Conservation (phyloP, 2,113 vertebrate species). For the Macrotus californicus region DNA sequence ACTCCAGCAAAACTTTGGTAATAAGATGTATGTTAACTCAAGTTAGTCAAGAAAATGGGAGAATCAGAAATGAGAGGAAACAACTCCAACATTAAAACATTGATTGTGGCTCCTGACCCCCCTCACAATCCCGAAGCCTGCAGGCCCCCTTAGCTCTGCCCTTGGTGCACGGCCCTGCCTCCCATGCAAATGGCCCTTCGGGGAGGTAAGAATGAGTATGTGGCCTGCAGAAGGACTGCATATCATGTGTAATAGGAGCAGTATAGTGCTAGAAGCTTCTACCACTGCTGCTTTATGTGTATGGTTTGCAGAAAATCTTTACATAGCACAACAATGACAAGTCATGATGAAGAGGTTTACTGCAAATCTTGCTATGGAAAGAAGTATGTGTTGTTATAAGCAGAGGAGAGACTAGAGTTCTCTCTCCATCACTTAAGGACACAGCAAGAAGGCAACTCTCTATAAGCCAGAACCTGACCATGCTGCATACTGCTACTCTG, state of each 20-base stretch:
- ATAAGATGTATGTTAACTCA: neutral
- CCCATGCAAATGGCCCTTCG: neutral
- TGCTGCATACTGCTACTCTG: too few relatives aligned
- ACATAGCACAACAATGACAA: slow-evolving; percentile 92
- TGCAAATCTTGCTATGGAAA: slow-evolving; percentile 94
- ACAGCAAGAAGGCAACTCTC: too few relatives aligned
- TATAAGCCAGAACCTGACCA: too few relatives aligned
- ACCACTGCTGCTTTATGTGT: neutral
- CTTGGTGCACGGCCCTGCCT: neutral
- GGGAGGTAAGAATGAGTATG: neutral
- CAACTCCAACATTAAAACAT: slow-evolving; percentile 12
- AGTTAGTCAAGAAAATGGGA: slow-evolving; percentile 10
- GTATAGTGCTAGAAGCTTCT: neutral
- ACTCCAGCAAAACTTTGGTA: neutral
- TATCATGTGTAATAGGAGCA: neutral
- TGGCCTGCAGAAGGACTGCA: neutral
- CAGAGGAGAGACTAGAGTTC: too few relatives aligned
- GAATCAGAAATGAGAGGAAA: slow-evolving; percentile 48
- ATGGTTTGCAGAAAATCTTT: slow-evolving; percentile 93
- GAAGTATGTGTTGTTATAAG: slow-evolving; percentile 80
- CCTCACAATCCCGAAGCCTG: neutral
- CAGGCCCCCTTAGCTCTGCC: neutral
- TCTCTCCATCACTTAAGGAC: too few relatives aligned
- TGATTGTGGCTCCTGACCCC: neutral
- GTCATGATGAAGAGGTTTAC: slow-evolving; percentile 91